Conservation (phyloP, 2,888 invertebrate genomes). For the Hydroisotoma schaefferi region DNA sequence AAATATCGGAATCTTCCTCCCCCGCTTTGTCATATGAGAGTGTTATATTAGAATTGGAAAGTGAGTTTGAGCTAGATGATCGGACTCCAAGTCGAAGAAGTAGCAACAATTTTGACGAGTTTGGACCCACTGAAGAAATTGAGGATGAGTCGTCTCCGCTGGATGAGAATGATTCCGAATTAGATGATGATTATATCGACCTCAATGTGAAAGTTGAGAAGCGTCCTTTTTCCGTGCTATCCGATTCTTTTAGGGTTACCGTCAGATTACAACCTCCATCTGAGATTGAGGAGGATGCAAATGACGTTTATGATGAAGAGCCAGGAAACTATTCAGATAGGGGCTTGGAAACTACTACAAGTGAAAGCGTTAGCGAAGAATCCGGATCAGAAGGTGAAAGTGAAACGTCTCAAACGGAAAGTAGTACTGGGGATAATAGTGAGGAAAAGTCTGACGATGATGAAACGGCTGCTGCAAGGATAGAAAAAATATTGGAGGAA, state of each 20-base stretch:
- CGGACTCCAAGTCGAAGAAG: not conserved
- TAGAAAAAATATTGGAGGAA: too few species aligned
- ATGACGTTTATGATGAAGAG: not conserved
- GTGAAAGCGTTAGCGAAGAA: too few species aligned
- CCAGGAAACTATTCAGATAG: not conserved
- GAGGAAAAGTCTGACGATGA: not conserved
- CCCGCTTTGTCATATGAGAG: conserved; percentile 19
- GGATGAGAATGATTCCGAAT: too few species aligned
- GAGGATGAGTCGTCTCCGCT: conserved; percentile 16
- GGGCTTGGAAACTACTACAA: not conserved
- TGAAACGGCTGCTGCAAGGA: too few species aligned
- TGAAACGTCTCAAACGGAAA: too few species aligned
- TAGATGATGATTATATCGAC: conserved; percentile 14
- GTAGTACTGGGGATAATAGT: too few species aligned
- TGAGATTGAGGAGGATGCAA: not conserved
- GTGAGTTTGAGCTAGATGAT: conserved; percentile 17
- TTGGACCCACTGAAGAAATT: conserved; percentile 13
- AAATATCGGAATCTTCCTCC: conserved; percentile 2
- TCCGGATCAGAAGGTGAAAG: too few species aligned
- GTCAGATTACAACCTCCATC: conserved; percentile 8
- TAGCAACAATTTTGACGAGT: not conserved
- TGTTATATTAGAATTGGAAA: conserved; percentile 23
- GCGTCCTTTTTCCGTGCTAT: not conserved
- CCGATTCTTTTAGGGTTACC: conserved; percentile 26
- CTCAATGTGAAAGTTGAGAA: conserved; percentile 31